Evolutionary conservation across 2,113 vertebrate genomes (phyloP).

Genomic region (Prunella himalayana): DNA sequence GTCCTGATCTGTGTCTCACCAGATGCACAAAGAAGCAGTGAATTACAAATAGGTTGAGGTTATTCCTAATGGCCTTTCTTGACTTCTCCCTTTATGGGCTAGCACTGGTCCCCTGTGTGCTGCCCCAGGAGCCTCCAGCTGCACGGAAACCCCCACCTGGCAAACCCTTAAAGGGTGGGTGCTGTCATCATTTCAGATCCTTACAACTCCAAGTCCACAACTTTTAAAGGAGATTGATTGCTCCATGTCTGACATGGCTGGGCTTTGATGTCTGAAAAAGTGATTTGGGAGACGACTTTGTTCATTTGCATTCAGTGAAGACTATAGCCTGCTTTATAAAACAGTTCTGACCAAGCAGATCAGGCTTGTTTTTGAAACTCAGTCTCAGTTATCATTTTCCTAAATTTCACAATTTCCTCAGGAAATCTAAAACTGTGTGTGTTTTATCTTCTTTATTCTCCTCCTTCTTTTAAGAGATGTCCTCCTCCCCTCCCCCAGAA

Average conservation of each 20-base stretch:
- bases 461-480: background rate
- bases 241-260: background rate
- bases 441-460: background rate
- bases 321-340: background rate
- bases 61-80: background rate
- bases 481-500: rapidly evolving
- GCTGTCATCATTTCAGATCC: background rate
- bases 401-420: background rate
- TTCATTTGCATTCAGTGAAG: background rate
- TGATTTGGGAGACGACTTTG: background rate
- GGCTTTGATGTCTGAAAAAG: background rate
- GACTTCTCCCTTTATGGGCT: background rate
- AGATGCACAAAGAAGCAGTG: background rate
- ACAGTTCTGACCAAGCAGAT: background rate
- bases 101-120: background rate
- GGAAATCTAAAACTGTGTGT: background rate
- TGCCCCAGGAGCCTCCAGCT: background rate
- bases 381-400: background rate
- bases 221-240: background rate
- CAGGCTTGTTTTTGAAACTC: background rate
- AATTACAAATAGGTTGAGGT: background rate
- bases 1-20: background rate
- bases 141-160: background rate
- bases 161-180: background rate
- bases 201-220: background rate